These are phyloP conservation scores for Calameuta pallipes DNA, from an alignment of 2,888 invertebrate genomes.

Conservation along the genomic window DNA sequence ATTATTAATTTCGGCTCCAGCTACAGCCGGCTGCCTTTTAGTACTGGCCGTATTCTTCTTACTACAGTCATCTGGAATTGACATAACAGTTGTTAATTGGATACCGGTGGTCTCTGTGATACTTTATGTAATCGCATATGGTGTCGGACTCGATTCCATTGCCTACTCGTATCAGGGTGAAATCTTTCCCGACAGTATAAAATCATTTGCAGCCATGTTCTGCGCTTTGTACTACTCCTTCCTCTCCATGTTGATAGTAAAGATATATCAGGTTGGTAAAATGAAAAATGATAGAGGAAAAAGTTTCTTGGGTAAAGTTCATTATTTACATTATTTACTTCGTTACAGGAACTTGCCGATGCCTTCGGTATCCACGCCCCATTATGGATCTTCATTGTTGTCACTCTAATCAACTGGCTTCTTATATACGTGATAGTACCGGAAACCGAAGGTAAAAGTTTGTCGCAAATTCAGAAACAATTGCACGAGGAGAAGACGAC, in stretches of 20 bases:
- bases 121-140: slow-evolving; percentile 54
- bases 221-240: slow-evolving; percentile 58
- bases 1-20: slow-evolving; percentile 51
- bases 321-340: neutral
- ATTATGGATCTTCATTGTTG: slow-evolving; percentile 51
- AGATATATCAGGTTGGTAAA: slow-evolving; percentile 57
- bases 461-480: slow-evolving; percentile 58
- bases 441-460: slow-evolving; percentile 62
- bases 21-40: slow-evolving; percentile 45
- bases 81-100: slow-evolving; percentile 51
- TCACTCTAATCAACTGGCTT: slow-evolving; percentile 55
- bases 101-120: slow-evolving; percentile 56
- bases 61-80: slow-evolving; percentile 38
- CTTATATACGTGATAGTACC: slow-evolving; percentile 58
- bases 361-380: slow-evolving; percentile 53
- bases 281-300: neutral
- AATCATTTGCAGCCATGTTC: slow-evolving; percentile 56
- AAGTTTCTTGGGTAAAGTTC: neutral
- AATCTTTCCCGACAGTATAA: slow-evolving; percentile 59
- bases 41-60: slow-evolving; percentile 54
- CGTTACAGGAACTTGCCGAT: slow-evolving; percentile 47
- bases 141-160: slow-evolving; percentile 59
- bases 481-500: slow-evolving; percentile 34
- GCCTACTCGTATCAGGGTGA: slow-evolving; percentile 61
- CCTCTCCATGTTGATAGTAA: slow-evolving; percentile 50